Evolutionary conservation across 2,888 invertebrate genomes (phyloP).

Genomic region (Hemaris fuciformis): DNA sequence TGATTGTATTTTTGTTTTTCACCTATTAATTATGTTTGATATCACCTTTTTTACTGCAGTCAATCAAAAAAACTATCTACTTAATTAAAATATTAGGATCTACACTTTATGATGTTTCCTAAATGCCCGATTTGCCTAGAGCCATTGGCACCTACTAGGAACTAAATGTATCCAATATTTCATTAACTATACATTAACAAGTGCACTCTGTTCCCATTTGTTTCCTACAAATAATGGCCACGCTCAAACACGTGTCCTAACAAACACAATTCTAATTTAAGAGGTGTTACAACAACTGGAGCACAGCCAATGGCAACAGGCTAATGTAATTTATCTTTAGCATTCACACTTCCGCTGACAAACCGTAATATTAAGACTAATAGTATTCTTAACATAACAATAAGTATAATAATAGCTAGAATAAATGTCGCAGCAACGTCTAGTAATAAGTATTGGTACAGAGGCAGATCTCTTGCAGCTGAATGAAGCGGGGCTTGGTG

Average conservation of each 20-base stretch:
- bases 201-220: background rate
- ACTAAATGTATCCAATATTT: no score
- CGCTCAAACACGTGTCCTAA: background rate
- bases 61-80: no score
- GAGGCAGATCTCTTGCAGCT: conserved; percentile 51
- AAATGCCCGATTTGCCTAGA: no score
- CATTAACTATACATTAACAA: no score
- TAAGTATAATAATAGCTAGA: conserved; percentile 35
- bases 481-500: conserved; percentile 53
- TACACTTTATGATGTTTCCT: no score
- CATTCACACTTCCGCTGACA: conserved; percentile 41
- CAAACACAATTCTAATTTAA: background rate
- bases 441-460: conserved; percentile 53
- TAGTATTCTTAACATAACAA: conserved; percentile 42
- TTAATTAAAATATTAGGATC: no score
- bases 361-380: conserved; percentile 45
- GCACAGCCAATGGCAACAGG: background rate
- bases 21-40: no score
- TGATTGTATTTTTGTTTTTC: no score
- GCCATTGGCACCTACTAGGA: no score
- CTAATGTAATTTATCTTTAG: conserved; percentile 63
- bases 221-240: background rate
- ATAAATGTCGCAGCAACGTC: conserved; percentile 57
- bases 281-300: conserved; percentile 3
- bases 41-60: no score